Conservation (phyloP, 2,113 vertebrate species). For the Aptenodytes patagonicus region DNA sequence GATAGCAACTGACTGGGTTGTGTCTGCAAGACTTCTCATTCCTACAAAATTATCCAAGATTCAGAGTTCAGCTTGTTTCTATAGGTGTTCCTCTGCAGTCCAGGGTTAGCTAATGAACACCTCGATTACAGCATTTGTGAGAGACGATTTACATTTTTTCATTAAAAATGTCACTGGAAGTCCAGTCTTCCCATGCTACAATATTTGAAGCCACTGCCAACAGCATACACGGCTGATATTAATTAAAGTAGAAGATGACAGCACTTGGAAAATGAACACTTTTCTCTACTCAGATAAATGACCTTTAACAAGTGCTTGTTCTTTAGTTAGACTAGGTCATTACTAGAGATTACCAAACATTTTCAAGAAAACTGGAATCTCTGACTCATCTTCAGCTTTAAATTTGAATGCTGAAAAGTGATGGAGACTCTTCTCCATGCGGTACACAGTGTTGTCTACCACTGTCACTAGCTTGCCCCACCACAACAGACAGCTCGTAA, state of each 20-base stretch:
- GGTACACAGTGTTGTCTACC: not conserved
- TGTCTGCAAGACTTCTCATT: not conserved
- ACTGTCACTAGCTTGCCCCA: not conserved
- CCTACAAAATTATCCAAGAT: not conserved
- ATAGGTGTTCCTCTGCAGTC: not conserved
- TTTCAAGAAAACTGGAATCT: conserved; percentile 38
- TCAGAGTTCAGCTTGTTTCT: not conserved
- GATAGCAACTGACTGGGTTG: not conserved
- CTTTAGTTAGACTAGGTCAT: conserved; percentile 68
- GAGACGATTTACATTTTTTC: conserved; percentile 66
- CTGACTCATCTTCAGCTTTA: conserved; percentile 14
- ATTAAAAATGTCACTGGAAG: conserved; percentile 76
- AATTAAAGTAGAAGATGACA: conserved; percentile 81
- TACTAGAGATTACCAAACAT: conserved; percentile 67
- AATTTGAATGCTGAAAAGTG: not conserved
- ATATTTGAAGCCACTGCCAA: conserved; percentile 67
- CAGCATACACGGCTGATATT: conserved; percentile 64
- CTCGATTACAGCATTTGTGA: conserved; percentile 13
- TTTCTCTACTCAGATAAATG: conserved; percentile 64
- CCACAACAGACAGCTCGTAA: not conserved
- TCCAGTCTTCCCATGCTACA: conserved; percentile 58
- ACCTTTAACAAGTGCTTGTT: conserved; percentile 76
- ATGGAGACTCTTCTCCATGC: not conserved
- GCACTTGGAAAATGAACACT: conserved; percentile 56
- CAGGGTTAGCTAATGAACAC: conserved; percentile 32